phyloP scores from a whole-genome alignment of 2,888 invertebrate species.

The Geotrupes spiniger region DNA sequence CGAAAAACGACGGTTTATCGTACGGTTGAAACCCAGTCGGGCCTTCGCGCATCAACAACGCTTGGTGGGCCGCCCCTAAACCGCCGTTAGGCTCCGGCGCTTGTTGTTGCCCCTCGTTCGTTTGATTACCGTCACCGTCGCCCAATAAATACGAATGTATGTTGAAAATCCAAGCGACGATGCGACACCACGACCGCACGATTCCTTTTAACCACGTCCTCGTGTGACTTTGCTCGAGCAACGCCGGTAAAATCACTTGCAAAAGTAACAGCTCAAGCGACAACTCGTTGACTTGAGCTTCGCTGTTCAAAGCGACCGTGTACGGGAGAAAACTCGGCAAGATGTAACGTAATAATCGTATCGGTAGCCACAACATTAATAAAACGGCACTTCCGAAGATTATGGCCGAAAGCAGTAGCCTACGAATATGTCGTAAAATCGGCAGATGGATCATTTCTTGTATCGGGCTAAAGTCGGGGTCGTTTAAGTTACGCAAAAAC shows the following conservation, averaged over 20 bases:
- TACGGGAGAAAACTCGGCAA: constrained; percentile 93
- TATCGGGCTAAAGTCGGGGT: constrained; percentile 98
- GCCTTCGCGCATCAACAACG: constrained; percentile 80
- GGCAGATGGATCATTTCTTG: constrained; percentile 99
- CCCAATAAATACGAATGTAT: constrained; percentile 88
- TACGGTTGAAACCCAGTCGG: constrained; percentile 76
- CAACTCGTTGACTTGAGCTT: constrained; percentile 88
- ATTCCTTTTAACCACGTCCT: constrained; percentile 90
- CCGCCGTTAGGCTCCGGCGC: constrained; percentile 45
- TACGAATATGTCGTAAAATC: constrained; percentile 83
- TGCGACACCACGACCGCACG: constrained; percentile 82
- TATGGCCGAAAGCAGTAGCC: constrained; percentile 89
- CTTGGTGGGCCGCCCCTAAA: constrained; percentile 83
- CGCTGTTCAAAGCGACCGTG: constrained; percentile 79
- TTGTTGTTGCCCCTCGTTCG: constrained; percentile 26
- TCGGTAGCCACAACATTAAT: constrained; percentile 94
- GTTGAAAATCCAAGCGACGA: constrained; percentile 79
- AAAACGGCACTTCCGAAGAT: constrained; percentile 95
- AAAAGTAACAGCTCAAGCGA: constrained; percentile 88
- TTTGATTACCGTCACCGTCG: constrained; percentile 53
- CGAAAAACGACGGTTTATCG: constrained; percentile 79
- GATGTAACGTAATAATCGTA: constrained; percentile 75
- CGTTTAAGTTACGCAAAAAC: constrained; percentile 97
- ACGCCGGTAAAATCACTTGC: constrained; percentile 92
- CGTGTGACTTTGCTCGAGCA: constrained; percentile 95